Evolutionary conservation across 2,888 invertebrate genomes (phyloP), one percentile per base, ranked within the genome.

Genomic region (Melieria picta): DNA sequence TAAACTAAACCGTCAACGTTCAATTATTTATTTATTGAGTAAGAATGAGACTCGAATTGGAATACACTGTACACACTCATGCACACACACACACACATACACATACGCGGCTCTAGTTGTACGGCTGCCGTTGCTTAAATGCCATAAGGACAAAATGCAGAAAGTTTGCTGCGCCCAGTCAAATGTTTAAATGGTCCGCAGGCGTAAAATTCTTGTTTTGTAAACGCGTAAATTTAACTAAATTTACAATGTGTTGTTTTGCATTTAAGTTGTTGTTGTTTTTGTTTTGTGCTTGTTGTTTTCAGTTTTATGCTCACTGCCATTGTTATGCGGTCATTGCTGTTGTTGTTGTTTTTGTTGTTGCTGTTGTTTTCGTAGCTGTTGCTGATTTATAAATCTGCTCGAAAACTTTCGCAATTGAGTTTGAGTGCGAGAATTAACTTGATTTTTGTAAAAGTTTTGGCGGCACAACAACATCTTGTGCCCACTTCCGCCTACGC

Each of bases 381-480:
- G 5, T 42, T 13, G 11, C 13, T 16, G 5, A 43, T 58, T 58
- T 58, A 10, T 10, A 67, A 67, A 67, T 67, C 60, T 67, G 50
- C 67, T 60, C 52, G 67, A 61, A 69, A 72, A 72, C 72, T 72
- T 72, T 72, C 13, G 66, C 69, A 72, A 72, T 72, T 72, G 72
- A 72, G 72, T 69, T 67, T 67, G 67, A 67, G 67, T 72, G 74
- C 62, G 66, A 74, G 67, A 69, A 74, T 74, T 71, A 71, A 71
- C 71, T 71, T 74, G 48, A 71, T 71, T 74, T 62, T 58, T 52
- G 66, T 60, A 60, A 74, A 74, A 65, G 63, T 66, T 50, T 2
- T 69, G 63, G 45, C 60, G 61, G 61, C 60, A 48, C 42, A 4
- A 50, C 66, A 58, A 30, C 43, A 66, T 13, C 56, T 10, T 4